Evolutionary conservation across 2,888 invertebrate species (phyloP), one percentile per base, ranked within the genome.

Genomic region (Andrena camellia): DNA sequence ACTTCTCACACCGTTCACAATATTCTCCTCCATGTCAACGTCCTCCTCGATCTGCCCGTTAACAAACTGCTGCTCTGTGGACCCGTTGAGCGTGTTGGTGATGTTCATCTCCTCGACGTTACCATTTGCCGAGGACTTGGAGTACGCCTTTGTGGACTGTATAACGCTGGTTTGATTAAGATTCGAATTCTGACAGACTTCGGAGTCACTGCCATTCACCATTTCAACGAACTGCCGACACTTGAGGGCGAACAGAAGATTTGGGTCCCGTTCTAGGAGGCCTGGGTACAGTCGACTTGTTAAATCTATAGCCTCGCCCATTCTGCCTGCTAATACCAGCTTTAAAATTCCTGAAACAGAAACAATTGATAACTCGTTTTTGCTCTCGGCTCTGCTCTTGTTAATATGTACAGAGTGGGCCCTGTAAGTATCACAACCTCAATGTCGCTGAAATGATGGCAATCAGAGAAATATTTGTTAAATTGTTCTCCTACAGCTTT

Each of bases 161-260:
- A 97, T 97, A 74, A 98, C 98, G 88, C 97, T 97, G 62, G 97
- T 97, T 94, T 96, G 96, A 90, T 92, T 94, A 70, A 92, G 90
- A 76, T 89, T 92, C 83, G 85, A 88, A 69, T 78, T 86, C 48
- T 92, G 92, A 81, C 90, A 92, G 52, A 96, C 96, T 94, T 96
- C 97, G 63, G 96, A 96, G 94, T 98, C 98, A 74, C 97, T 96
- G 78, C 98, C 98, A 94, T 98, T 98, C 87, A 99, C 98, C 98
- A 99, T 99, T 95, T 99, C 99, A 54, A 99, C 98, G 95, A 99
- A 99, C 95, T 99, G 99, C 84, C 99, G 97, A 94, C 99, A 99
- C 95, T 99, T 99, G 92, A 99, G 96, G 95, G 98, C 97, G 95
- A 99, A 99, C 94, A 98, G 96, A 90, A 99, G 96, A 94, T 98